Base-by-base conservation (phyloP, 2,797 vertebrate species). In the Stomatorhinus walkeri region DNA sequence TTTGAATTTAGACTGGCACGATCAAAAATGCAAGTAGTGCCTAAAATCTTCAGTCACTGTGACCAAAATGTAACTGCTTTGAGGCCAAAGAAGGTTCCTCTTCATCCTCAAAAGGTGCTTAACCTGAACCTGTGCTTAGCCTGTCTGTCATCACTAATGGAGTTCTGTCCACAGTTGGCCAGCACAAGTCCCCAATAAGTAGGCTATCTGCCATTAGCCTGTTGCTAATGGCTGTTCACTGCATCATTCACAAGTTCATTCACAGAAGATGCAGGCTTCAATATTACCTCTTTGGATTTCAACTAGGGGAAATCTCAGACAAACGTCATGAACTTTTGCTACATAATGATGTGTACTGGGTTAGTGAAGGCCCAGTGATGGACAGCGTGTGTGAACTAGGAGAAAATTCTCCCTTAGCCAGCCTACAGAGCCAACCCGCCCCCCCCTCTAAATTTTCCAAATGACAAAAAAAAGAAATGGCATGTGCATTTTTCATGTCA, bases 171-270 rank as follows among this genome's bases (percentile, higher is more conserved):
- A 89, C 49, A 54, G 87, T 87, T 61, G 86, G 89, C 51, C 87
- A 88, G 46, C 83, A 83, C 61, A 83, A 54, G 51, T 83, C 43
- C 46, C 32, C 88, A 43, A 68, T 89, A 49, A 89, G 76, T 88
- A 90, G 59, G 64, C 79, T 88, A 12, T 32, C 56, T 16, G 61
- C 54, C 10, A 36, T 88, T 89, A 90, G 56, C 89, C 88, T 72
- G 7, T 12, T 36, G 24, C 88, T 89, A 46, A 24, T 85, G 12
- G 32, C 81, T 86, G 85, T 91, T 89, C 89, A 86, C 36, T 89
- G 86, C 49, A 90, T 90, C 24, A 89, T 91, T 90, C 76, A 89
- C 36, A 87, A 90, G 85, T 76, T 88, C 54, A 86, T 91, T 90
- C 84, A 89, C 22, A 32, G 28, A 22, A 88, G 87, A 40, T 88